These are phyloP conservation scores for Mungos mungo DNA, from an alignment of 2,113 vertebrate species.

Conservation along the genomic window DNA sequence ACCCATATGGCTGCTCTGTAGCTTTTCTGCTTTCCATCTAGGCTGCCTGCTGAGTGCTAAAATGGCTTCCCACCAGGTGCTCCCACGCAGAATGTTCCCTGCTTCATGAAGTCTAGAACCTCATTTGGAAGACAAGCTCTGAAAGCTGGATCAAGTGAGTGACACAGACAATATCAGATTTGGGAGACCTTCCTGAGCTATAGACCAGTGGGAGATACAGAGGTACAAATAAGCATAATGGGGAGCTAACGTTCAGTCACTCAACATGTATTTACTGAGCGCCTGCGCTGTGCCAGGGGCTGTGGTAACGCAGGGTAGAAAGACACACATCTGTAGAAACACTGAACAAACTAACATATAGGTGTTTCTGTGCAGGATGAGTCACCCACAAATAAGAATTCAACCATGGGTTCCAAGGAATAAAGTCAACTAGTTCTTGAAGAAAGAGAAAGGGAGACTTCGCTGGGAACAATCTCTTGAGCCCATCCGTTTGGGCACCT, in stretches of 20 bases:
- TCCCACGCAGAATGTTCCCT: not conserved
- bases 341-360: not conserved
- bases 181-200: not conserved
- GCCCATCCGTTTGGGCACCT: too few species aligned
- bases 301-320: not conserved
- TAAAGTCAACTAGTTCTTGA: not conserved
- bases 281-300: not conserved
- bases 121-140: not conserved
- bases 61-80: not conserved
- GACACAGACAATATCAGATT: not conserved
- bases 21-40: not conserved
- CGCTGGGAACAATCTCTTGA: not conserved
- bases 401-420: not conserved
- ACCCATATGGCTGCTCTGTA: rapidly evolving
- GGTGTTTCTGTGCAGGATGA: not conserved
- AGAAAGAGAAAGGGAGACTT: not conserved
- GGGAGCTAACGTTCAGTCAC: not conserved
- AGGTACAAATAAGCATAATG: not conserved
- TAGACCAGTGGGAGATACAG: not conserved
- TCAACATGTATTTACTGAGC: not conserved
- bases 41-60: not conserved
- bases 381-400: not conserved
- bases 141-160: not conserved
- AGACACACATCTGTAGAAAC: not conserved
- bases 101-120: not conserved